These are phyloP conservation scores for Philhelius pedissequus DNA, from an alignment of 2,888 invertebrate genomes.

Conservation along the genomic window DNA sequence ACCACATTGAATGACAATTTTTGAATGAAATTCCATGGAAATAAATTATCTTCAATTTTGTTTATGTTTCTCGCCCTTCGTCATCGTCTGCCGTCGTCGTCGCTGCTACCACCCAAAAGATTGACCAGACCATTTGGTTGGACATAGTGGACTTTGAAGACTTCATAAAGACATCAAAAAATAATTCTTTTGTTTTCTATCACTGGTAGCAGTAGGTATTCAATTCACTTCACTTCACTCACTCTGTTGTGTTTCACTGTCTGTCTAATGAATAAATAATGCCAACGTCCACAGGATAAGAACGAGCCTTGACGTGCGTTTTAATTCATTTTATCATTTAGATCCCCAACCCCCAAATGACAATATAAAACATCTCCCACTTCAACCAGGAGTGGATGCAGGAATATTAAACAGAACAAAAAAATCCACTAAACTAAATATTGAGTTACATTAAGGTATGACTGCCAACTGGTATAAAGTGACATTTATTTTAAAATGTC, in stretches of 20 bases:
- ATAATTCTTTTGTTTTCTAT: slow-evolving; percentile 46
- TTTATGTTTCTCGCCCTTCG: slow-evolving; percentile 56
- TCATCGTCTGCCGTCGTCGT: slow-evolving; percentile 5
- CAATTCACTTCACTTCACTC: slow-evolving; percentile 7
- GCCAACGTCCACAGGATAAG: slow-evolving; percentile 36
- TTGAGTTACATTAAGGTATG: background rate
- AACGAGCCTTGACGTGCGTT: slow-evolving; percentile 60
- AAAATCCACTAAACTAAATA: background rate
- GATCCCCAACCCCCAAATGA: slow-evolving; percentile 29
- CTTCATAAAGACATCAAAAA: slow-evolving; percentile 60
- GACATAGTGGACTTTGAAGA: slow-evolving; percentile 25
- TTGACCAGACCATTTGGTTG: slow-evolving; percentile 15
- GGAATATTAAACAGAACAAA: background rate
- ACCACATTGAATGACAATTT: slow-evolving; percentile 40
- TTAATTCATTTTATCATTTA: slow-evolving; percentile 67
- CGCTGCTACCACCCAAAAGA: background rate
- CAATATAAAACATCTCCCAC: background rate
- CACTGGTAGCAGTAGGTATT: slow-evolving; percentile 15
- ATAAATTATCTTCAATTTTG: slow-evolving; percentile 67
- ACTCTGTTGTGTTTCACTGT: slow-evolving; percentile 7
- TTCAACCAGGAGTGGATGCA: background rate
- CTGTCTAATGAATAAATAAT: slow-evolving; percentile 68
- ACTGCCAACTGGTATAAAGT: background rate
- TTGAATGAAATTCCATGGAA: slow-evolving; percentile 58
- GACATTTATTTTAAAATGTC: background rate